phyloP scores from a whole-genome alignment of 1,140 invertebrate genomes.

The Dendrolimus punctatus region DNA sequence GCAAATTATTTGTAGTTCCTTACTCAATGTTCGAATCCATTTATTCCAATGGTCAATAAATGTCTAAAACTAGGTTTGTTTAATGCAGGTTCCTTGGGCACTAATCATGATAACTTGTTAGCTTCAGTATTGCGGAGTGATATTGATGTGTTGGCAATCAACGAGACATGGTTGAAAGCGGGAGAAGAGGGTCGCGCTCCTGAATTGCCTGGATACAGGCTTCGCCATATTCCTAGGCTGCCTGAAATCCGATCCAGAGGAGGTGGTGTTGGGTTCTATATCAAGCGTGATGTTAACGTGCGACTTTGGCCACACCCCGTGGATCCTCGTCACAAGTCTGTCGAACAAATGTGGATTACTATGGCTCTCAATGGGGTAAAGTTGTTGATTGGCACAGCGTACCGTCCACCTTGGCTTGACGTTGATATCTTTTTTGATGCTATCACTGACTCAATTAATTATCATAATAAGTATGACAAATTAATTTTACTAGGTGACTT shows the following conservation, averaged over 20 bases:
- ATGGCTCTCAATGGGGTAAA: conserved; percentile 5
- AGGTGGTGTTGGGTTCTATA: conserved; percentile 20
- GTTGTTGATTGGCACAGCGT: conserved; percentile 15
- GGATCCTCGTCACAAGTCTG: background rate
- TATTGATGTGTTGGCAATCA: conserved; percentile 18
- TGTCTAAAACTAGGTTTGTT: conserved; percentile 17
- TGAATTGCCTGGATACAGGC: conserved; percentile 7
- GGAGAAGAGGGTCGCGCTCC: conserved; percentile 19
- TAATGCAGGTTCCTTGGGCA: conserved; percentile 17
- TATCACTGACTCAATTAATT: conserved; percentile 11
- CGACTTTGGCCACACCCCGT: conserved; percentile 6
- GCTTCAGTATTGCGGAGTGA: conserved; percentile 6
- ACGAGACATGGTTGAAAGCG: conserved; percentile 21
- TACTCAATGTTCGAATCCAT: too few species aligned
- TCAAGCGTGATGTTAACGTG: conserved; percentile 6
- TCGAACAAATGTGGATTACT: conserved; percentile 19
- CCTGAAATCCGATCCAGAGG: conserved; percentile 8
- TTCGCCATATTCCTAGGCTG: conserved; percentile 9
- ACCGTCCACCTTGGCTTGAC: conserved; percentile 14
- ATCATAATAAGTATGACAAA: background rate
- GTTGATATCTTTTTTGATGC: conserved; percentile 14
- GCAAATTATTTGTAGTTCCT: too few species aligned
- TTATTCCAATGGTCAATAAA: background rate
- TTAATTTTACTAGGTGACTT: conserved; percentile 9
- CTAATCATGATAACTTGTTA: conserved; percentile 18